Conservation (phyloP, 30 jellyfish, hydroid and myxozoan species). For the Hydractinia echinata region DNA sequence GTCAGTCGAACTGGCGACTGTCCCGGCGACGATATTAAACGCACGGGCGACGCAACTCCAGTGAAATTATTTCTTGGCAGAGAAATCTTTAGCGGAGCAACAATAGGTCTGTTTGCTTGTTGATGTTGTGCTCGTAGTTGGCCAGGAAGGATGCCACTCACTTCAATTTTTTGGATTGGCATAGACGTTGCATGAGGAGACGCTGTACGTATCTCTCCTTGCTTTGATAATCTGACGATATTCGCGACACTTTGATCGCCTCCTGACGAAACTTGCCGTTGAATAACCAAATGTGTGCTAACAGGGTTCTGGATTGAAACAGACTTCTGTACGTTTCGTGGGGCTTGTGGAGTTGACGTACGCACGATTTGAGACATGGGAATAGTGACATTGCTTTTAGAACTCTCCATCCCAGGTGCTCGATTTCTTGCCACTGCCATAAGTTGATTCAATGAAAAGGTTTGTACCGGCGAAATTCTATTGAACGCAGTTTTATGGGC, state of each 20-base stretch:
- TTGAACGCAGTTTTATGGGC: neutral
- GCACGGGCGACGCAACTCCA: conserved; percentile 1
- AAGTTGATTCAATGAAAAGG: neutral
- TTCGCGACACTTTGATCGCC: neutral
- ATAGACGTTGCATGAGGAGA: neutral
- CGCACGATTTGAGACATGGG: neutral
- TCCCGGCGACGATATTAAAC: neutral
- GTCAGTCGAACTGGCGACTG: neutral
- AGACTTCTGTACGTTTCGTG: neutral
- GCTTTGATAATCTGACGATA: neutral
- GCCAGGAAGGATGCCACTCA: neutral
- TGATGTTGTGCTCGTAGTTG: neutral
- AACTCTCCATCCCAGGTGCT: neutral
- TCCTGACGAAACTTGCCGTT: neutral
- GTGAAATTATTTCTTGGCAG: conserved; percentile 27
- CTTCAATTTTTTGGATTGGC: neutral
- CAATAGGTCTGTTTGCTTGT: conserved; percentile 18
- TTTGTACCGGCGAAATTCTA: neutral
- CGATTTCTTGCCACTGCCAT: neutral
- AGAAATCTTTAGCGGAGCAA: conserved; percentile 44
- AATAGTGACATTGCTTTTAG: neutral
- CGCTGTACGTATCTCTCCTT: neutral
- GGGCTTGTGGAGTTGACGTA: neutral
- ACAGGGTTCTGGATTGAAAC: neutral
- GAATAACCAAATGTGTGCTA: neutral